Conservation (phyloP, 2,797 vertebrate species). For the Pangasius larnaudii region DNA sequence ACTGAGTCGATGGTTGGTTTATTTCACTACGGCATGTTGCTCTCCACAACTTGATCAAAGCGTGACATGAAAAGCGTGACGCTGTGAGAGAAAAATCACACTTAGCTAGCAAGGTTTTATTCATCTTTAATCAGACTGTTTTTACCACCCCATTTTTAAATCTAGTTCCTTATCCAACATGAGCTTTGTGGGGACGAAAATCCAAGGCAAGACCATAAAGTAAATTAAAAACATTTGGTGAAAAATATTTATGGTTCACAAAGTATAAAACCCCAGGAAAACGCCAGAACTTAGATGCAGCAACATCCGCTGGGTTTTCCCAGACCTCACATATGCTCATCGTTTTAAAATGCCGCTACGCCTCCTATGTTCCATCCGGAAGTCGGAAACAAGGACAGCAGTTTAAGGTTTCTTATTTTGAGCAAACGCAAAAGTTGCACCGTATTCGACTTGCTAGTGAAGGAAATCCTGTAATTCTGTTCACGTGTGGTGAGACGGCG, state of each 20-base stretch:
- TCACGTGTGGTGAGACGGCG: not conserved
- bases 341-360: not conserved
- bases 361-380: not conserved
- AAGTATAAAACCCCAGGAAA: not conserved
- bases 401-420: not conserved
- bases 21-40: not conserved
- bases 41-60: not conserved
- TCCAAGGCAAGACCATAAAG: not conserved
- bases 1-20: not conserved
- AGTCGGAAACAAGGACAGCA: not conserved
- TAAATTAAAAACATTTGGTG: not conserved
- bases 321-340: not conserved
- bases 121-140: not conserved
- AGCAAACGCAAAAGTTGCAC: not conserved
- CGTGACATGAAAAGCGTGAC: too few species aligned
- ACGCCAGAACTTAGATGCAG: not conserved
- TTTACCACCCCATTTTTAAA: not conserved
- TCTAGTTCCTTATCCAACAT: not conserved
- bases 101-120: too few species aligned
- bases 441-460: not conserved
- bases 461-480: not conserved
- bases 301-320: not conserved
- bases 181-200: not conserved
- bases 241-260: not conserved
- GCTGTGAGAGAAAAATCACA: not conserved